Conservation (phyloP, 1,140 invertebrate genomes). For the Habropoda laboriosa region DNA sequence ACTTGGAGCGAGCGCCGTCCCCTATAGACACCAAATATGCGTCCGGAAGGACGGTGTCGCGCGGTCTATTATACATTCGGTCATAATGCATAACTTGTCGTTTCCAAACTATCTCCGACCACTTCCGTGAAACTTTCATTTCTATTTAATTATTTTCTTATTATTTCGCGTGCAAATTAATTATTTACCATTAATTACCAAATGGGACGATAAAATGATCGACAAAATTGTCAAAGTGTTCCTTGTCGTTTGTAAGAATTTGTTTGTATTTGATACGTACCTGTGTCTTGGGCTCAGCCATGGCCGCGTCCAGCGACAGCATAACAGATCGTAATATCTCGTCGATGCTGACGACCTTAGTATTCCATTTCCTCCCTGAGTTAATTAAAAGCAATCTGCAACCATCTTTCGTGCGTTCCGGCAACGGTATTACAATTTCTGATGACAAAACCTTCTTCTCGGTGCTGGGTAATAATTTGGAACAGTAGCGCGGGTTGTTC, state of each 20-base stretch:
- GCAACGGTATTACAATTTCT: constrained; percentile 83
- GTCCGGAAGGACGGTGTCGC: background rate
- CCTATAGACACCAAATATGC: background rate
- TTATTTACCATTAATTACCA: too few relatives aligned
- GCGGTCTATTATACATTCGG: background rate
- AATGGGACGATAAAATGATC: too few relatives aligned
- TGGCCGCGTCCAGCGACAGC: constrained; percentile 83
- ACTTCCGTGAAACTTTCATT: background rate
- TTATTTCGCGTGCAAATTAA: too few relatives aligned
- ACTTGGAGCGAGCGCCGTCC: background rate
- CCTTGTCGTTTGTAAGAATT: too few relatives aligned
- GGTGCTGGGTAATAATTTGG: constrained; percentile 80
- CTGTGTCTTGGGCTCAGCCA: constrained; percentile 85
- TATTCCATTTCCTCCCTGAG: constrained; percentile 85
- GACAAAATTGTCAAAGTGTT: too few relatives aligned
- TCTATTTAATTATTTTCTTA: too few relatives aligned
- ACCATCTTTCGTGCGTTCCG: constrained; percentile 82
- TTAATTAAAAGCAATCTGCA: constrained; percentile 83
- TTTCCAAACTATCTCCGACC: too few relatives aligned
- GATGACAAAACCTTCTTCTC: constrained; percentile 81
- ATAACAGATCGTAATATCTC: constrained; percentile 84
- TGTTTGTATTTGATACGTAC: too few relatives aligned
- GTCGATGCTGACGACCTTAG: constrained; percentile 82
- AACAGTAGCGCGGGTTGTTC: constrained; percentile 82
- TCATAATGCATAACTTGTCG: background rate